Percentiles rank a stretch among this genome's conserved stretches.
These are phyloP conservation scores for Acanthosepion pharaonis DNA, from an alignment of 2,888 invertebrate genomes.

Conservation along the genomic window DNA sequence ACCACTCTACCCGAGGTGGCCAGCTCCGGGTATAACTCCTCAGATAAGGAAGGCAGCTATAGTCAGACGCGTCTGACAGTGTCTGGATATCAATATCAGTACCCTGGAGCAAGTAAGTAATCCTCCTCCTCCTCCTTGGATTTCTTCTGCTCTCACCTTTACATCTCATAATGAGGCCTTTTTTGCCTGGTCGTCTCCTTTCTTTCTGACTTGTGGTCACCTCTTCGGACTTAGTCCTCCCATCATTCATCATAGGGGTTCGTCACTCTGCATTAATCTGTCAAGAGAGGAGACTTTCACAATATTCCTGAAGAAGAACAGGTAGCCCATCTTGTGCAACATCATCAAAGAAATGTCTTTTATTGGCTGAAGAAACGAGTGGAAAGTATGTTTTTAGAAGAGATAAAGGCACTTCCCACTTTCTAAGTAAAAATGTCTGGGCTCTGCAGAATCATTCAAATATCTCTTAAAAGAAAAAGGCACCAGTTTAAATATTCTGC, in stretches of 20 bases:
- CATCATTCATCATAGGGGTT: neutral
- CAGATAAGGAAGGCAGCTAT: conserved; percentile 67
- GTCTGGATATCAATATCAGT: conserved; percentile 55
- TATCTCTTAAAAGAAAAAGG: too few species aligned
- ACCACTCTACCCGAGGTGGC: conserved; percentile 70
- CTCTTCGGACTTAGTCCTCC: neutral
- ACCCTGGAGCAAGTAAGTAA: conserved; percentile 45
- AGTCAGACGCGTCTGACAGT: conserved; percentile 56
- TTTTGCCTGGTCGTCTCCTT: neutral
- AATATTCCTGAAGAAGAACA: too few species aligned
- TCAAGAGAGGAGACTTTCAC: too few species aligned
- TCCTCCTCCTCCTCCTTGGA: neutral
- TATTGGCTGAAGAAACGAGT: too few species aligned
- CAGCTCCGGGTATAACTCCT: conserved; percentile 67
- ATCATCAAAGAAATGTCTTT: too few species aligned
- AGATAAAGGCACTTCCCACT: too few species aligned
- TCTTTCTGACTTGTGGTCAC: neutral
- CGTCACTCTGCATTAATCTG: neutral
- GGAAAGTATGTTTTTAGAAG: too few species aligned
- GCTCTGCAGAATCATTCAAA: too few species aligned
- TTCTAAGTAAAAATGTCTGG: too few species aligned
- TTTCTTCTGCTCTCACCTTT: neutral
- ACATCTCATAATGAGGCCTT: neutral
- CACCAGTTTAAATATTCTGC: too few species aligned
- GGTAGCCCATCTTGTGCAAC: too few species aligned